Conservation (phyloP, 2,888 invertebrate genomes). For the Sthenelais limicola region DNA sequence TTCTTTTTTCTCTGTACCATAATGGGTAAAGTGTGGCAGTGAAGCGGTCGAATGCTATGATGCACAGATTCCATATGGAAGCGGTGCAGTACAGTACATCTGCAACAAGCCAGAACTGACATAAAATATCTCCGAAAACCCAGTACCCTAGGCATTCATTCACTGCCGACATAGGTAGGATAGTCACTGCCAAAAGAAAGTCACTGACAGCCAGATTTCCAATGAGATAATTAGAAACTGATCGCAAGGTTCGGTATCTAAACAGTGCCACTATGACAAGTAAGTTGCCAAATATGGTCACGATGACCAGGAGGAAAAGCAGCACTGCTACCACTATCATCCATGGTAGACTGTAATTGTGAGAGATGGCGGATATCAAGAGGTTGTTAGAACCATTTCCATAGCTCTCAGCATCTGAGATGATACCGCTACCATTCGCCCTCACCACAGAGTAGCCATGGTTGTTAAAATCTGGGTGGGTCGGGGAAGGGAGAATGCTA, state of each 20-base stretch:
- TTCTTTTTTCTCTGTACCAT: constrained; percentile 70
- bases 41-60: constrained; percentile 72
- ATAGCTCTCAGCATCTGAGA: too few species aligned
- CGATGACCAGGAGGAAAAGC: constrained; percentile 63
- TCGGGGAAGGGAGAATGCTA: too few species aligned
- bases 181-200: constrained; percentile 69
- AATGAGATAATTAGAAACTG: constrained; percentile 72
- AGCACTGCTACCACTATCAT: constrained; percentile 61
- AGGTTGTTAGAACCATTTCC: constrained; percentile 14
- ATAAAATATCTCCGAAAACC: constrained; percentile 69
- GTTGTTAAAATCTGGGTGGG: too few species aligned
- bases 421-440: background rate
- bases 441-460: background rate
- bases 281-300: constrained; percentile 70
- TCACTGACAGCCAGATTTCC: constrained; percentile 72
- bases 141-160: constrained; percentile 70
- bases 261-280: constrained; percentile 68
- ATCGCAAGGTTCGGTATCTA: constrained; percentile 61
- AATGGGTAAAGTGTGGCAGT: constrained; percentile 72
- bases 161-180: constrained; percentile 69
- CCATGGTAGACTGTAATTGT: constrained; percentile 45
- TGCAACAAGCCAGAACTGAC: constrained; percentile 74
- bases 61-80: constrained; percentile 72
- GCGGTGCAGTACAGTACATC: constrained; percentile 73
- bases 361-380: constrained; percentile 27